Evolutionary conservation across 2,888 invertebrate genomes (phyloP), one percentile per base, ranked within the genome.

Genomic region (Drosophila differens): DNA sequence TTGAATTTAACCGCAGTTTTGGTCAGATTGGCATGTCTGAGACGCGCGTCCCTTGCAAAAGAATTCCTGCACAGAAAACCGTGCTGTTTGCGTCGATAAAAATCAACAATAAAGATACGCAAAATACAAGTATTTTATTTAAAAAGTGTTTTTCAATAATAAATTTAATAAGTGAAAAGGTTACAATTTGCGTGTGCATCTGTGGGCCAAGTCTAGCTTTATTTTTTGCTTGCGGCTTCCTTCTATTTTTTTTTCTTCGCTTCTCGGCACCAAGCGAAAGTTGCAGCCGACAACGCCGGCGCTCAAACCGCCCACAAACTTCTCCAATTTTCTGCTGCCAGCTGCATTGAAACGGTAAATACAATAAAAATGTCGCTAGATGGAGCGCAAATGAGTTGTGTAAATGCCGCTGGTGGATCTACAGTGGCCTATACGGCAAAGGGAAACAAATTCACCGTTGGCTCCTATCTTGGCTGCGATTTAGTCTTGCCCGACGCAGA

Each of bases 401-500:
- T 91, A 7, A 82, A 88, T 55, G 84, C 83, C 47, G 68, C 64
- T 58, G 81, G 77, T 57, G 81, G 76, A 28, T 67, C 60, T 16
- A 39, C 71, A 16, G 77, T 74, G 25, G 66, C 66, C 1, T 74
- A 90, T 58, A 33, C 59, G 35, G 91, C 91, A 37, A 92, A 91
- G 59, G 93, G 92, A 44, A 91, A 90, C 41, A 87, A 90, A 54
- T 93, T 93, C 55, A 85, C 84, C 32, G 80, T 93, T 37, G 93
- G 93, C 19, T 92, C 92, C 58, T 92, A 84, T 69, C 70, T 89
- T 69, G 85, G 74, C 68, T 91, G 91, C 69, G 93, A 93, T 83
- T 81, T 91, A 65, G 75, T 91, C 25, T 67, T 93, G 35, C 76
- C 89, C 4, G 90, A 91, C 64, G 91, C 80, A 51, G 85, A 88